These are phyloP conservation scores for Solenodon paradoxus DNA, from an alignment of 2,113 vertebrate genomes.

Conservation along the genomic window DNA sequence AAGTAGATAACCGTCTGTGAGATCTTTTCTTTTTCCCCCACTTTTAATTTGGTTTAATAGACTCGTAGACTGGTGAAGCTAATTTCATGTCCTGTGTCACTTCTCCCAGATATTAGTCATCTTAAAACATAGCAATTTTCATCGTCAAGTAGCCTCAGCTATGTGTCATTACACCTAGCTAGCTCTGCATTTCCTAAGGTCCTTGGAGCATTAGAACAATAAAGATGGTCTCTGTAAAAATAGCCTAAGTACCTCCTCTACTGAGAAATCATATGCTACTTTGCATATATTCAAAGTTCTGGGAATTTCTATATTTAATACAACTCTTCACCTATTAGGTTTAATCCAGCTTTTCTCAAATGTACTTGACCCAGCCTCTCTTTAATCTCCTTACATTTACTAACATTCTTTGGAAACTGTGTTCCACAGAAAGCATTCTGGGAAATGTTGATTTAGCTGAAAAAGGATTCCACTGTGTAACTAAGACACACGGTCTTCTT, in stretches of 20 bases:
- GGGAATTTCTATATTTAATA: not conserved
- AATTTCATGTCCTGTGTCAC: not conserved
- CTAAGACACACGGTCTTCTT: not conserved
- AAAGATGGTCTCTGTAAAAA: not conserved
- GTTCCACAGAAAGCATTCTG: not conserved
- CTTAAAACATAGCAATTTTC: not conserved
- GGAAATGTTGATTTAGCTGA: not conserved
- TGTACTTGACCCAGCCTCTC: not conserved
- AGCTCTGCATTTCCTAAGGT: not conserved
- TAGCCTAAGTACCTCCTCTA: not conserved
- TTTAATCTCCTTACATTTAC: not conserved
- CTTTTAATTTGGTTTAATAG: constrained; percentile 30
- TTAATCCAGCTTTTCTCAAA: not conserved
- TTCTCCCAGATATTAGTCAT: constrained; percentile 8
- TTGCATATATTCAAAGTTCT: not conserved
- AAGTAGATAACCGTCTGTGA: not conserved
- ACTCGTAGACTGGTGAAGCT: constrained; percentile 1
- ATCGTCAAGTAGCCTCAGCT: not conserved
- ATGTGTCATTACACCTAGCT: not conserved
- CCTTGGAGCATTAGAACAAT: not conserved
- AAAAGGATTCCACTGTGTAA: no score
- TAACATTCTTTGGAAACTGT: not conserved
- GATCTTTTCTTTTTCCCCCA: not conserved
- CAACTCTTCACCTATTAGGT: not conserved
- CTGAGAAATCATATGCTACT: not conserved